Base-by-base conservation (phyloP, 1,140 invertebrate genomes). In the Drosophila chauvacae region DNA sequence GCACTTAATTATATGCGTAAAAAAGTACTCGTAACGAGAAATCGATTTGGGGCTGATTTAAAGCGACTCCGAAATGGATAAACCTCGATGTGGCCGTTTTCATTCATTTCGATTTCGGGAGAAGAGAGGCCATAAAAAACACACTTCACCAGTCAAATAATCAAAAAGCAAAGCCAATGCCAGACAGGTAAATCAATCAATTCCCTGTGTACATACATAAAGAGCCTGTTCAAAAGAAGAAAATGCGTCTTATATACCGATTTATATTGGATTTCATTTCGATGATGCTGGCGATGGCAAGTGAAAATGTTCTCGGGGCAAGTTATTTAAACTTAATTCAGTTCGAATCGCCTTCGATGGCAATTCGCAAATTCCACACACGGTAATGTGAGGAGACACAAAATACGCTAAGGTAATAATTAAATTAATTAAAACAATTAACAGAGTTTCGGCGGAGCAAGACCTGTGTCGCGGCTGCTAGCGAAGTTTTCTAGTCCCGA, bases 1-100 rank as follows among this genome's bases (percentile, higher is more conserved):
- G 78, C 73, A 84, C 65, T 81, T 88, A 64, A 83, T 84, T 75
- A 53, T 55, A 71, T 61, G 66, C 71, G 60, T 57, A 53, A 66
- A 62, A 80, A 48, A 18, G 37, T n/a, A 23, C n/a, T 10, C 20
- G 18, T 41, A 62, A 53, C 33, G 18, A 68, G 47, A 69, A 42
- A 47, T 47, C 56, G n/a, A 57, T 35, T 23, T 18, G 33, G 30
- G 10, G 33, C 10, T 20, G 58, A 41, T 50, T 70, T 69, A 45
- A 39, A 42, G 66, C 37, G 47, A 68, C 37, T 44, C 14, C 28
- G 37, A 10, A 53, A 44, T 69, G 65, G 30, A 59, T 72, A 58
- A 72, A 50, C 44, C 37, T 35, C 37, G 37, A 23, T 71, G 42
- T 41, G 44, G 28, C 28, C 35, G 42, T 50, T 72, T 37, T 50